A percentile compares a stretch with the other conserved stretches of the same genome.
Conservation (phyloP, 2,797 vertebrate genomes). For the Columba guinea region DNA sequence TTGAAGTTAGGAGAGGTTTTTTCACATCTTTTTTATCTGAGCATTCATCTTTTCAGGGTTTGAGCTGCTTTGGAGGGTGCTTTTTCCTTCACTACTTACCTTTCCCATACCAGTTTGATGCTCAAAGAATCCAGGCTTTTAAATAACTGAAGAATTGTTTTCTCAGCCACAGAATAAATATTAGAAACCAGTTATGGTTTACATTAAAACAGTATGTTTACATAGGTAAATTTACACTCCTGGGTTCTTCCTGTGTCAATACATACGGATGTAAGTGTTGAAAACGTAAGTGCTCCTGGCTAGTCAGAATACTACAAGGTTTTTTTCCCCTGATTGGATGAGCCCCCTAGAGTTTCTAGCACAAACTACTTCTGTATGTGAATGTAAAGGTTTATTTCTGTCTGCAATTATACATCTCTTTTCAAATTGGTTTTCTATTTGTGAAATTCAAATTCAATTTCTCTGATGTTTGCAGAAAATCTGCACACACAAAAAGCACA, state of each 20-base stretch:
- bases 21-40: neutral
- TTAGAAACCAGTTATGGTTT: neutral
- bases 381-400: neutral
- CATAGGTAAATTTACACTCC: neutral
- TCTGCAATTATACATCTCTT: neutral
- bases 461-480: neutral
- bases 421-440: constrained; percentile 20
- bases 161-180: neutral
- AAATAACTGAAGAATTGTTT: neutral
- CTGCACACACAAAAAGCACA: neutral
- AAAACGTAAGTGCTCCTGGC: neutral
- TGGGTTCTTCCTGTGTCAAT: neutral
- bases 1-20: neutral
- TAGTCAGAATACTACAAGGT: neutral
- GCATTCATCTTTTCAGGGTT: neutral
- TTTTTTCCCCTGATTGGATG: neutral
- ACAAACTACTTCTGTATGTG: neutral
- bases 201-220: neutral
- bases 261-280: neutral
- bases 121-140: neutral
- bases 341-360: constrained; percentile 3
- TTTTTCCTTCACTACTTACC: neutral
- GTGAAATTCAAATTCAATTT: neutral
- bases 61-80: neutral
- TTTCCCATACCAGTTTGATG: neutral